These are phyloP conservation scores for Sebastes fasciatus DNA, from an alignment of 2,113 vertebrate species.

Conservation along the genomic window DNA sequence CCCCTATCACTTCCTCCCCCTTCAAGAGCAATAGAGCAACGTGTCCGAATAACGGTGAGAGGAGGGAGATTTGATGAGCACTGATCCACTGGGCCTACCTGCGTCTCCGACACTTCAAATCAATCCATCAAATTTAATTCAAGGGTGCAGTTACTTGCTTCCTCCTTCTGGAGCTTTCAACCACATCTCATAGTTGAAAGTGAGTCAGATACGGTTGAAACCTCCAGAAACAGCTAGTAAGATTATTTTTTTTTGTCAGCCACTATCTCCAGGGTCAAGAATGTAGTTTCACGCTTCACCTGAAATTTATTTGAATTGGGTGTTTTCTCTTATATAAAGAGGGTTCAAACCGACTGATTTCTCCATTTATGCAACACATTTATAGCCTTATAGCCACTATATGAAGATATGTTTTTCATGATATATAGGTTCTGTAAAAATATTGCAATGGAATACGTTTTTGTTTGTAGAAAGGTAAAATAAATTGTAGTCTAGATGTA, in stretches of 20 bases:
- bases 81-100: constrained; percentile 21
- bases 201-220: neutral
- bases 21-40: constrained; percentile 30
- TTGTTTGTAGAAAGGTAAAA: too few species aligned
- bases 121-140: neutral
- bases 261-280: neutral
- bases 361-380: too few species aligned
- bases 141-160: neutral
- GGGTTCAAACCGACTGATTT: too few species aligned
- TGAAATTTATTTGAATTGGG: neutral
- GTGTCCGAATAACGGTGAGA: constrained; percentile 11
- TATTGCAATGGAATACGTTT: too few species aligned
- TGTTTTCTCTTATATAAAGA: too few species aligned
- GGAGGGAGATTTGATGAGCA: constrained; percentile 39
- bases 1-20: constrained; percentile 25
- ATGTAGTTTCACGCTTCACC: neutral
- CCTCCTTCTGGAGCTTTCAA: neutral
- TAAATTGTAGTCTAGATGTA: too few species aligned
- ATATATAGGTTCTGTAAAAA: too few species aligned
- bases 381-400: too few species aligned
- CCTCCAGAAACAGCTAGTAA: neutral
- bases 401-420: too few species aligned
- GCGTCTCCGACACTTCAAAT: neutral
- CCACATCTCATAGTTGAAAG: neutral
- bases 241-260: neutral